Conservation (phyloP, 2,797 vertebrate species). For the Cirrhinus mrigala region DNA sequence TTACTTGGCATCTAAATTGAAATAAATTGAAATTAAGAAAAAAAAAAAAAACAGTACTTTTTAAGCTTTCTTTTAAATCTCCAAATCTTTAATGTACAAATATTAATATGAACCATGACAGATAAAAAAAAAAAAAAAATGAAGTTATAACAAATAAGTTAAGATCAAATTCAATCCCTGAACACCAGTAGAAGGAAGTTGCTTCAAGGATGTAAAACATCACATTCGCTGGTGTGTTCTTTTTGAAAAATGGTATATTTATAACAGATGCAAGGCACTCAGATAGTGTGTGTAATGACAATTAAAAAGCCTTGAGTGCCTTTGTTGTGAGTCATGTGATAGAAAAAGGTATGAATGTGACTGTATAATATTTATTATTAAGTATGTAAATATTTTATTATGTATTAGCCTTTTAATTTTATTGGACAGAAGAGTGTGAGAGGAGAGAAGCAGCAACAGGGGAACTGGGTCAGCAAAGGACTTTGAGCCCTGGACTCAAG, state of each 20-base stretch:
- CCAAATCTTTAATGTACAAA: neutral
- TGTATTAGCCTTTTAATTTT: neutral
- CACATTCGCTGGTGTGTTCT: neutral
- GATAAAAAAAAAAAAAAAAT: neutral
- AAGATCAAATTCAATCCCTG: neutral
- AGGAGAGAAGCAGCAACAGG: neutral
- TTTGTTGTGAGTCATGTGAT: too few relatives aligned
- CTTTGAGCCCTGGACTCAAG: neutral
- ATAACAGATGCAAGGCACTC: neutral
- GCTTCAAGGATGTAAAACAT: too few relatives aligned
- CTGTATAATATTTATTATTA: neutral
- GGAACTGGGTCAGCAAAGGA: neutral
- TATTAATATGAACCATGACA: neutral
- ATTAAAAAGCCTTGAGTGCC: too few relatives aligned
- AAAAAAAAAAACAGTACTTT: neutral
- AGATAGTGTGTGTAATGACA: too few relatives aligned
- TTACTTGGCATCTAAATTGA: neutral
- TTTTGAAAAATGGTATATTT: neutral
- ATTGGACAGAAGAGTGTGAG: neutral
- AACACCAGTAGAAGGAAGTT: neutral
- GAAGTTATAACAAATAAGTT: neutral
- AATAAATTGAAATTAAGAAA: too few relatives aligned
- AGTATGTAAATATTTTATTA: neutral
- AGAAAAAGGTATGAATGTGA: neutral
- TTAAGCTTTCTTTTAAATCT: neutral